phyloP scores from a whole-genome alignment of 2,113 vertebrate genomes.

The Mormoops blainvillei region DNA sequence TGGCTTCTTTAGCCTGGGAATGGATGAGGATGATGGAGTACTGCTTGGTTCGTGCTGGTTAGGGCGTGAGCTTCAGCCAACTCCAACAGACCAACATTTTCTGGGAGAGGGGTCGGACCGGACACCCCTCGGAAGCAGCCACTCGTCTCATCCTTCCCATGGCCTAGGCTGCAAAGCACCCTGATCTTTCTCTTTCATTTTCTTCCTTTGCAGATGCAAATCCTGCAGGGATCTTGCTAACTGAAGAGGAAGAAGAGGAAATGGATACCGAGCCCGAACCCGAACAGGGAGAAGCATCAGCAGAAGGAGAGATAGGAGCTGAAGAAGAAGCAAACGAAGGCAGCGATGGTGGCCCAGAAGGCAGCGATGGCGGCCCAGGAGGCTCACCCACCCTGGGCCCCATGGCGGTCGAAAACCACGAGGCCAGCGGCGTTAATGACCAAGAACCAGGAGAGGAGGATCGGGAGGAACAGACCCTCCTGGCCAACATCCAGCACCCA shows the following conservation, averaged over 20 bases:
- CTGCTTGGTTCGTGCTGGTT: background rate
- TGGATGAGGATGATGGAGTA: accelerated
- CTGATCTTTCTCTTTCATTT: background rate
- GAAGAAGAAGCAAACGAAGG: background rate
- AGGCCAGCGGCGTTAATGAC: accelerated
- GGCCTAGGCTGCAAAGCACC: background rate
- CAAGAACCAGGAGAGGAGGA: background rate
- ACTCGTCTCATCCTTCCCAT: background rate
- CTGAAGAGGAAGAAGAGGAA: background rate
- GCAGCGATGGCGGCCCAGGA: accelerated
- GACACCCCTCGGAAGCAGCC: background rate
- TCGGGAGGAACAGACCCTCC: background rate
- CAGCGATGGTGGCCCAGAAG: accelerated
- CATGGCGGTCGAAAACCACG: accelerated
- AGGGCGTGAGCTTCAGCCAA: accelerated
- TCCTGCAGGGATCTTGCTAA: accelerated
- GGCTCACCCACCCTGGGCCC: accelerated
- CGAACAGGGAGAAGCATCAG: background rate
- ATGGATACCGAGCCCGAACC: background rate
- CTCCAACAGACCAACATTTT: background rate
- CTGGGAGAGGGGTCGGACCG: background rate
- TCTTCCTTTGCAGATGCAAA: background rate
- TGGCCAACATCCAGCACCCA: accelerated
- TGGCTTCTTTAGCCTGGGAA: accelerated
- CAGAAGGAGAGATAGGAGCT: too few species aligned